Evolutionary conservation across 2,888 invertebrate species (phyloP).

Genomic region (Spatulosminthurus flaviceps): DNA sequence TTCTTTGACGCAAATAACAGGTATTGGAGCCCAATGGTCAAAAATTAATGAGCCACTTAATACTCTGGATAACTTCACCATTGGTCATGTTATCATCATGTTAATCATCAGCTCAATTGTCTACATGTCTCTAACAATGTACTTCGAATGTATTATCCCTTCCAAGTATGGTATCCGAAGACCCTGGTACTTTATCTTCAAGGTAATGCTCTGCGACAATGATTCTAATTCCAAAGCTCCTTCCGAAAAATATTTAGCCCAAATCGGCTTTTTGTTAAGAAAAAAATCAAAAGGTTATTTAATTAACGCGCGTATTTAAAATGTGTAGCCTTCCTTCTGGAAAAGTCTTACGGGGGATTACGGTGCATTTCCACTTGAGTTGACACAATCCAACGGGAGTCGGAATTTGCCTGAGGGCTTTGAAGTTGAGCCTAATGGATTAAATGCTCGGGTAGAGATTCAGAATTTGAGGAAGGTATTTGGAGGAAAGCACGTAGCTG

Average conservation of each 20-base stretch:
- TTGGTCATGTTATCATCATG: conserved; percentile 65
- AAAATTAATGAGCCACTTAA: conserved; percentile 65
- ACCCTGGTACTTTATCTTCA: conserved; percentile 73
- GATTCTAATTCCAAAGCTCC: too few species aligned
- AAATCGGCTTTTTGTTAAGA: too few species aligned
- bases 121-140: conserved; percentile 71
- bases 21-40: conserved; percentile 65
- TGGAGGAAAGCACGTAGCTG: conserved; percentile 69
- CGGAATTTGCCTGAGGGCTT: conserved; percentile 62
- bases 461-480: conserved; percentile 64
- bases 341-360: not conserved
- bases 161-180: conserved; percentile 76
- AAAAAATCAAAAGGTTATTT: not conserved
- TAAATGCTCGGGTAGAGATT: conserved; percentile 66
- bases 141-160: conserved; percentile 73
- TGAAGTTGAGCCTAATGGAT: conserved; percentile 66
- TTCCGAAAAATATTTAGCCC: not conserved
- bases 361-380: conserved; percentile 19
- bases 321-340: conserved; percentile 38
- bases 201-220: conserved; percentile 67
- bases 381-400: conserved; percentile 4
- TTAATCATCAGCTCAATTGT: conserved; percentile 66
- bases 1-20: conserved; percentile 59
- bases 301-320: too few species aligned
- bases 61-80: conserved; percentile 64